phyloP scores from a whole-genome alignment of 92 coral and sea anemone genomes.

The Palythoa caribaeorum region DNA sequence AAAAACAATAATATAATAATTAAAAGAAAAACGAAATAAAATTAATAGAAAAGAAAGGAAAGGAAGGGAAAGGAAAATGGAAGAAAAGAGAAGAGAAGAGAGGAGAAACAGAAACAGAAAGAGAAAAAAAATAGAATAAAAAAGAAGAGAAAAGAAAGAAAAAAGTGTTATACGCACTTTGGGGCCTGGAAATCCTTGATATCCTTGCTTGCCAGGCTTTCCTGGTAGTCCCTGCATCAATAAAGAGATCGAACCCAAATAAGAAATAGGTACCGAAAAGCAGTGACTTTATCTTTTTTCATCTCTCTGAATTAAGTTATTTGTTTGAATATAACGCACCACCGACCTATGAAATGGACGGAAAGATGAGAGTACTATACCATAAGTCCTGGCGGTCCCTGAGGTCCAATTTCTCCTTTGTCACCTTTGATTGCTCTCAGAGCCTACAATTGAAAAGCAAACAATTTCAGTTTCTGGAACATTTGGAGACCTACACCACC shows the following conservation, averaged over 20 bases:
- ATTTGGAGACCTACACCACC: too few relatives aligned
- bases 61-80: background rate
- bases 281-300: background rate
- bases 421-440: slow-evolving; percentile 39
- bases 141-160: background rate
- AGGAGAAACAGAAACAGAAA: too few relatives aligned
- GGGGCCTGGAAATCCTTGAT: slow-evolving; percentile 36
- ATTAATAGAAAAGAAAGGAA: background rate
- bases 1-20: too few relatives aligned
- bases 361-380: background rate
- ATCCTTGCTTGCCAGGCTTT: slow-evolving; percentile 14
- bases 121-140: background rate
- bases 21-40: too few relatives aligned
- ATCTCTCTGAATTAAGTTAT: background rate
- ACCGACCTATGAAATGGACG: background rate
- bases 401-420: slow-evolving; percentile 12
- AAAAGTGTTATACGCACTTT: slow-evolving; percentile 4
- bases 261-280: background rate
- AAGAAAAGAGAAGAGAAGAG: too few relatives aligned
- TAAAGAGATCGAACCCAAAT: background rate
- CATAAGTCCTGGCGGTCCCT: slow-evolving; percentile 22
- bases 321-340: background rate
- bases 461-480: background rate
- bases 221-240: slow-evolving; percentile 32
- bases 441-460: background rate